Conservation (phyloP, 2,888 invertebrate genomes). For the Eupithecia insigniata region DNA sequence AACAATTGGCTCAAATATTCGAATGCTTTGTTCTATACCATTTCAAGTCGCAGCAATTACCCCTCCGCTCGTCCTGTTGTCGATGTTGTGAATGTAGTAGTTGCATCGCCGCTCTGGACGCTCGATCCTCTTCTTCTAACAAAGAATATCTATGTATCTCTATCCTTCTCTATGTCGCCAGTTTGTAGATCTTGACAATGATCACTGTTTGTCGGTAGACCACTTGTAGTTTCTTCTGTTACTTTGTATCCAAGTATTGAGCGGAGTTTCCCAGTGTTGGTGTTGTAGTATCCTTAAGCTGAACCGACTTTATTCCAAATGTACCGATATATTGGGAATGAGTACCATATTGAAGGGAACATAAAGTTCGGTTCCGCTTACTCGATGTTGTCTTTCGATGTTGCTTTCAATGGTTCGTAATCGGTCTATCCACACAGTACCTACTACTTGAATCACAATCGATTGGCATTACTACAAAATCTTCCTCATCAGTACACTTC, state of each 20-base stretch:
- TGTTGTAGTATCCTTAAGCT: slow-evolving; percentile 74
- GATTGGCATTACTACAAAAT: slow-evolving; percentile 63
- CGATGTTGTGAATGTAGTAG: slow-evolving; percentile 84
- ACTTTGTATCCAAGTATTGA: slow-evolving; percentile 73
- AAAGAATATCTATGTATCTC: slow-evolving; percentile 73
- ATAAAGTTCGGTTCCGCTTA: slow-evolving; percentile 71
- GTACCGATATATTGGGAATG: slow-evolving; percentile 31
- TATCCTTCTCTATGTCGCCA: slow-evolving; percentile 76
- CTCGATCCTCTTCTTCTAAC: slow-evolving; percentile 75
- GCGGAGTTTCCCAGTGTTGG: slow-evolving; percentile 77
- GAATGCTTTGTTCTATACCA: slow-evolving; percentile 67
- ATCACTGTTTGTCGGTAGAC: slow-evolving; percentile 77
- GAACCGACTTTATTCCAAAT: slow-evolving; percentile 58
- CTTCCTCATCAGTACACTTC: slow-evolving; percentile 65
- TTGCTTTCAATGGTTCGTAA: slow-evolving; percentile 82
- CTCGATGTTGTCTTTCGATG: slow-evolving; percentile 82
- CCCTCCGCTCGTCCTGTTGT: slow-evolving; percentile 78
- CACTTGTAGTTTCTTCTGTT: slow-evolving; percentile 81
- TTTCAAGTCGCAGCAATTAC: slow-evolving; percentile 73
- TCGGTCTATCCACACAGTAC: slow-evolving; percentile 75
- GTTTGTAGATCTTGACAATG: slow-evolving; percentile 72
- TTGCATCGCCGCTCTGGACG: slow-evolving; percentile 79
- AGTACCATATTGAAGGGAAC: slow-evolving; percentile 16
- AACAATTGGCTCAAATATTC: slow-evolving; percentile 42
- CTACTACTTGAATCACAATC: slow-evolving; percentile 67